Evolutionary conservation across 2,888 invertebrate genomes (phyloP), one percentile per base, ranked within the genome.

Genomic region (Pecten maximus): DNA sequence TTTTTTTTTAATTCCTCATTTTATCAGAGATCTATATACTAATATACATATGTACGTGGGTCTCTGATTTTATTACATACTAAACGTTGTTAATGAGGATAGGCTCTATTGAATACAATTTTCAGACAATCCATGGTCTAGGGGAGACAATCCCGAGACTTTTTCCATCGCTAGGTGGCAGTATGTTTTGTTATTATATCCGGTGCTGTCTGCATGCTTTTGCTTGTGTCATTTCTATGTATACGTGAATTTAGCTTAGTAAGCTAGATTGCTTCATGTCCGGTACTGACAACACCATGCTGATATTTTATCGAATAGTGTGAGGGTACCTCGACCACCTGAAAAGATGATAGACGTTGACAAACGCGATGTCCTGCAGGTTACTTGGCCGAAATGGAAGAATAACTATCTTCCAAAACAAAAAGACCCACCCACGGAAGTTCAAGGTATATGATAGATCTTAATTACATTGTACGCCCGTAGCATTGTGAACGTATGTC

Each of bases 41-140:
- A n/a, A n/a, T n/a, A n/a, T n/a, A n/a, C n/a, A n/a, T n/a, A n/a
- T n/a, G n/a, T n/a, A n/a, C n/a, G n/a, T n/a, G n/a, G n/a, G n/a
- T n/a, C n/a, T n/a, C n/a, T n/a, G n/a, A n/a, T n/a, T n/a, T n/a
- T n/a, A n/a, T n/a, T n/a, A n/a, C n/a, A n/a, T n/a, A n/a, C n/a
- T n/a, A n/a, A n/a, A n/a, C n/a, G n/a, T n/a, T n/a, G n/a, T n/a
- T n/a, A n/a, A n/a, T n/a, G n/a, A n/a, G n/a, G n/a, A n/a, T n/a
- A n/a, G n/a, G n/a, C n/a, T n/a, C n/a, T n/a, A n/a, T n/a, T n/a
- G n/a, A n/a, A n/a, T n/a, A n/a, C n/a, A n/a, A n/a, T n/a, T n/a
- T n/a, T n/a, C n/a, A n/a, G n/a, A n/a, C n/a, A n/a, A n/a, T n/a
- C 60, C 19, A 28, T 74, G 74, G 74, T 74, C 74, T 74, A 74